Evolutionary conservation across 2,113 vertebrate species (phyloP), one percentile per base, ranked within the genome.

Genomic region (Lophotis ruficrista): DNA sequence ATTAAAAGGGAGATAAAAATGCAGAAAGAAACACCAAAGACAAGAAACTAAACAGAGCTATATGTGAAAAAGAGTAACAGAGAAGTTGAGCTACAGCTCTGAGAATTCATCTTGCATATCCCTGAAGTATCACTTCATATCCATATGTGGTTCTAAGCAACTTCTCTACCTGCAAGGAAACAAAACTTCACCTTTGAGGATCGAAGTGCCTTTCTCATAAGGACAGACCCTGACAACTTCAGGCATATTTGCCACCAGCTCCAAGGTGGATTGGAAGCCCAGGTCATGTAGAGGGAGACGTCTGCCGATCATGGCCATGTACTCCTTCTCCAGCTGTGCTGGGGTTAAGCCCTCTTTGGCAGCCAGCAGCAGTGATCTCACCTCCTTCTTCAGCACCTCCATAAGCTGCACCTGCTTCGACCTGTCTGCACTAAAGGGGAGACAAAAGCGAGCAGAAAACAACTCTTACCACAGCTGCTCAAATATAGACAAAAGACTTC

Each of bases 181-280:
- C 25, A 56, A 38, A 45, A 14, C 6, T 83, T 95, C 94, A 99
- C 99, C 99, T 96, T 96, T 98, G 33, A 99, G 96, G 27, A 98
- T 53, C 2, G 97, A 3, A 14, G 54, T 87, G 31, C 98, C 98
- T 65, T 98, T 98, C 18, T 50, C 17, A 8, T 25, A 68, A 41
- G 94, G 87, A 37, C 90, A 90, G 65, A 99, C 8, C 7, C 61
- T 93, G 54, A 99, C 98, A 45, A 98, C 98, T 21, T 99, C 99
- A 2, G 99, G 98, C 98, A 99, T 99, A 60, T 98, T 98, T 51
- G 96, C 82, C 58, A 98, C 97, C 98, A 99, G 97, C 83, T 99
- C 99, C 98, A 99, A 96, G 10, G 98, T 83, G 73, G 97, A 98
- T 4, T 57, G 96, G 89, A 99, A 99, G 45, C 99, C 99, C 70